phyloP scores from a whole-genome alignment of 2,113 vertebrate genomes.

The Etheostoma cragini region DNA sequence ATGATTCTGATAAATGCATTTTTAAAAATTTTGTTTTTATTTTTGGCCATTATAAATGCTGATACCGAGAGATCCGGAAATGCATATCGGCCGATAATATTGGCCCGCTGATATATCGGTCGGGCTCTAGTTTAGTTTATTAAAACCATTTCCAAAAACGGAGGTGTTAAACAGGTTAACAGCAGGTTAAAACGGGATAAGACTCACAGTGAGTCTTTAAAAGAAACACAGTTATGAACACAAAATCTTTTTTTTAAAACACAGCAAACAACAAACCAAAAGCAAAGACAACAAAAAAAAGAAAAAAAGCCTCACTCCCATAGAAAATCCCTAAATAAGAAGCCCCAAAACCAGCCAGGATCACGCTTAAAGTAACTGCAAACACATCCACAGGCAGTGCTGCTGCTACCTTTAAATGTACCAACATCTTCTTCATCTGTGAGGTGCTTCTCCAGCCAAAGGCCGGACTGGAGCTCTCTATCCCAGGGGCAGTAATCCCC shows the following conservation, averaged over 20 bases:
- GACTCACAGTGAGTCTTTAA: not conserved
- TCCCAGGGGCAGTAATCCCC: constrained; percentile 95
- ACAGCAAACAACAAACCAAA: constrained; percentile 37
- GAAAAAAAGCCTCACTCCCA: constrained; percentile 28
- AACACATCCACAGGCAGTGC: constrained; percentile 79
- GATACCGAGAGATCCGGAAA: too few species aligned
- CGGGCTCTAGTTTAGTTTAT: constrained; percentile 46
- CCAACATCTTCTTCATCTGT: constrained; percentile 91
- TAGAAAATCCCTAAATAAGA: constrained; percentile 22
- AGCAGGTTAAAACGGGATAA: constrained; percentile 35
- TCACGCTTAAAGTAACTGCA: constrained; percentile 57
- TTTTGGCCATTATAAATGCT: too few species aligned
- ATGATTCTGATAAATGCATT: too few species aligned
- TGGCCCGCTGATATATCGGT: too few species aligned
- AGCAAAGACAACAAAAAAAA: constrained; percentile 7
- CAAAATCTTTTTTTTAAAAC: constrained; percentile 34
- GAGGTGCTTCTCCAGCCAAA: constrained; percentile 89
- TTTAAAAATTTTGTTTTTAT: too few species aligned
- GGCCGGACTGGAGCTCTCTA: constrained; percentile 91
- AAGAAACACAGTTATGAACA: constrained; percentile 14
- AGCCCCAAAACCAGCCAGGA: constrained; percentile 58
- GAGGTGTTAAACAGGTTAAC: constrained; percentile 19
- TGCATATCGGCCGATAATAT: too few species aligned
- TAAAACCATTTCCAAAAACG: constrained; percentile 42
- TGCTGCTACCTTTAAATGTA: constrained; percentile 93